These are phyloP conservation scores for Pharmacophagus antenor DNA, from an alignment of 2,888 invertebrate species.

Conservation along the genomic window DNA sequence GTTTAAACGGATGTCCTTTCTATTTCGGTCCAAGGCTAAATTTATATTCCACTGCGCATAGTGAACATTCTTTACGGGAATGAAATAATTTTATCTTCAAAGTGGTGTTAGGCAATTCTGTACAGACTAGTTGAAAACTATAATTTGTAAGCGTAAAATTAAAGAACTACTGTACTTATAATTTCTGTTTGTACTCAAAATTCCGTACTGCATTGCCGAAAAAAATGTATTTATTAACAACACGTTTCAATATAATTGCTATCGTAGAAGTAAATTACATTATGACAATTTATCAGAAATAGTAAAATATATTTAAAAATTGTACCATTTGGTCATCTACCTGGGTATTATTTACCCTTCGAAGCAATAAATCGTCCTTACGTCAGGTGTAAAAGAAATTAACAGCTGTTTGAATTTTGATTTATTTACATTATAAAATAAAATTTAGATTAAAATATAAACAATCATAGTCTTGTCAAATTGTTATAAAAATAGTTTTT, in stretches of 20 bases:
- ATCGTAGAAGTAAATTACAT: not conserved
- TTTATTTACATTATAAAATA: not conserved
- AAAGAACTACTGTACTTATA: too few relatives aligned
- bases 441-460: too few relatives aligned
- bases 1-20: slow-evolving; percentile 77
- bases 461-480: too few relatives aligned
- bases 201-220: not conserved
- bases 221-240: not conserved
- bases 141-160: too few relatives aligned
- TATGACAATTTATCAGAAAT: not conserved
- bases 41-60: slow-evolving; percentile 47
- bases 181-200: too few relatives aligned
- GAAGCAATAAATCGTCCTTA: slow-evolving; percentile 15
- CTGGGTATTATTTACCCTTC: slow-evolving; percentile 7
- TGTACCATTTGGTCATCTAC: slow-evolving; percentile 6
- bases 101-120: too few relatives aligned
- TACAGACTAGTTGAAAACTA: too few relatives aligned
- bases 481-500: too few relatives aligned
- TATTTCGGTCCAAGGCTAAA: slow-evolving; percentile 71
- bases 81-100: not conserved
- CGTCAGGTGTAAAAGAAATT: slow-evolving; percentile 18
- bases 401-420: slow-evolving; percentile 19
- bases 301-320: not conserved
- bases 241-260: not conserved
- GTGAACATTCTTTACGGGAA: slow-evolving; percentile 53